A percentile compares a stretch with the other conserved stretches of the same genome.
Conservation (phyloP, 2,888 invertebrate species). For the Alviniconcha strummeri region DNA sequence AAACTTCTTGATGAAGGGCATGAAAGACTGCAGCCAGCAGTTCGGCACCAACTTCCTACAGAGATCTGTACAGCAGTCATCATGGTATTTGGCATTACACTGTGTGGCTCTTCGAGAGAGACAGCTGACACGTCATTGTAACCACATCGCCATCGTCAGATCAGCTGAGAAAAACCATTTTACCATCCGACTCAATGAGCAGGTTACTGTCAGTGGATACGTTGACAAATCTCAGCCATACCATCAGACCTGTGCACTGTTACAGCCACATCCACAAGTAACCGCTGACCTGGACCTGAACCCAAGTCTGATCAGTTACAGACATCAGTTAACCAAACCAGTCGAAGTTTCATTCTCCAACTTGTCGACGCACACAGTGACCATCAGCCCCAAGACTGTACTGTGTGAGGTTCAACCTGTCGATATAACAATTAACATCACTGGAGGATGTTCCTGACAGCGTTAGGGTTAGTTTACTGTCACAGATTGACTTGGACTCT, state of each 20-base stretch:
- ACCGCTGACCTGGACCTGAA: too few species aligned
- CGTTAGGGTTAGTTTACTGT: too few species aligned
- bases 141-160: slow-evolving; percentile 30
- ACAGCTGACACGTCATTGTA: neutral
- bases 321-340: too few species aligned
- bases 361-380: slow-evolving; percentile 20
- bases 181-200: neutral
- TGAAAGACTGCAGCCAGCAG: too few species aligned
- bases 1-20: too few species aligned
- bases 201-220: neutral
- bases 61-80: slow-evolving; percentile 16
- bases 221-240: neutral
- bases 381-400: neutral
- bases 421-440: neutral
- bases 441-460: neutral
- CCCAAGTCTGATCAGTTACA: too few species aligned
- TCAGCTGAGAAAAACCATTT: neutral
- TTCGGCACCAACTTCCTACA: neutral
- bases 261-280: slow-evolving; percentile 12
- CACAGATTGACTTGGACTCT: too few species aligned
- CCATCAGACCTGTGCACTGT: slow-evolving; percentile 8
- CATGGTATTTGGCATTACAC: too few species aligned
- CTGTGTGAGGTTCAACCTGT: slow-evolving; percentile 32
- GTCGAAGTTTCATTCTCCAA: too few species aligned
- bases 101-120: neutral